A percentile compares a stretch with the other conserved stretches of the same genome.
These are phyloP conservation scores for Astropecten irregularis DNA, from an alignment of 53 echinoderm and acorn worm genomes.

Conservation along the genomic window DNA sequence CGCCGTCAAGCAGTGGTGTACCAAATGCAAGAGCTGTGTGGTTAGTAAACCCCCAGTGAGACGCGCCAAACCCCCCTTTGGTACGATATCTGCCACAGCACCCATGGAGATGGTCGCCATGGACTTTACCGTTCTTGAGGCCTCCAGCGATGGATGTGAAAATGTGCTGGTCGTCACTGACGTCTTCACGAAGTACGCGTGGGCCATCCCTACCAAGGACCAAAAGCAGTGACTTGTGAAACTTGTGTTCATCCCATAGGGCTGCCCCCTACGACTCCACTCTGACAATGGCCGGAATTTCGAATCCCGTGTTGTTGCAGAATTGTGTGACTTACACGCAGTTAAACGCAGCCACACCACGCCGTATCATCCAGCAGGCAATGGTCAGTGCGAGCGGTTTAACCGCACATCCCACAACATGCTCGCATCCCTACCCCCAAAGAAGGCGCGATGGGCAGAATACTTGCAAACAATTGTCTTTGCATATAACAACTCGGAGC, in stretches of 20 bases:
- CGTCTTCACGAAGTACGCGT: slow-evolving; percentile 30
- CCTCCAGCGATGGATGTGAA: slow-evolving; percentile 13
- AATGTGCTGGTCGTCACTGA: slow-evolving; percentile 22
- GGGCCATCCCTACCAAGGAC: slow-evolving; percentile 39
- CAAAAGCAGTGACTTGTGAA: slow-evolving; percentile 7
- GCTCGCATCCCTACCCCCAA: background rate
- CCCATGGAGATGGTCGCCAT: slow-evolving; percentile 31
- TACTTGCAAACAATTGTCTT: background rate
- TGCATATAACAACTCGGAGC: slow-evolving; percentile 4
- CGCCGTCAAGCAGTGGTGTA: slow-evolving; percentile 26
- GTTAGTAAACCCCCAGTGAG: slow-evolving; percentile 44
- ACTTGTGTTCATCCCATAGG: background rate
- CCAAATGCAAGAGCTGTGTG: slow-evolving; percentile 20
- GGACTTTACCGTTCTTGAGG: slow-evolving; percentile 35
- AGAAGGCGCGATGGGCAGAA: background rate
- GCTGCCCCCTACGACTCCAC: slow-evolving; percentile 3
- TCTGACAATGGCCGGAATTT: slow-evolving; percentile 4
- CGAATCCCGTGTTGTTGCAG: background rate
- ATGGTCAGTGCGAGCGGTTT: slow-evolving; percentile 2
- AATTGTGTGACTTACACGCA: background rate
- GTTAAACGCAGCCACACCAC: background rate
- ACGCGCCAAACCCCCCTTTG: slow-evolving; percentile 1
- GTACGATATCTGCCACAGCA: slow-evolving; percentile 15
- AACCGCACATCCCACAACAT: background rate
- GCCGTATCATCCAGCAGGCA: background rate